Evolutionary conservation across 2,888 invertebrate species (phyloP).

Genomic region (Eupsilia transversa): DNA sequence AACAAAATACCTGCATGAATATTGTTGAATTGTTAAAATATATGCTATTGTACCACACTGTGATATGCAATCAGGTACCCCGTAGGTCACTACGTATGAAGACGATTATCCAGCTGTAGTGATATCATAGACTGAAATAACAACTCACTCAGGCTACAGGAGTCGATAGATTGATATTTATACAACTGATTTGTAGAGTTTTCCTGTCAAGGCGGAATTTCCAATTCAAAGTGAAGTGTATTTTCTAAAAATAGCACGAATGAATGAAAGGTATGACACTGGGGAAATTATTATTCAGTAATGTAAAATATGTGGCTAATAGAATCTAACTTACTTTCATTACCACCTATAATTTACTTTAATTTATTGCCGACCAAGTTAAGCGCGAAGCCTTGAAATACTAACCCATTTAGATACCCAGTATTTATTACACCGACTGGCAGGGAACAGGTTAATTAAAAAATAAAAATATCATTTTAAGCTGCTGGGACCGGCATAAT

Average conservation of each 20-base stretch:
- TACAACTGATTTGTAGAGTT: conserved; percentile 2
- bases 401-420: conserved; percentile 48
- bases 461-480: conserved; percentile 41
- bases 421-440: conserved; percentile 47
- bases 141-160: neutral
- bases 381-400: conserved; percentile 61
- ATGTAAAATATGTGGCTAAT: conserved; percentile 37
- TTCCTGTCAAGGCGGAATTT: neutral
- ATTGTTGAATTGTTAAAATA: neutral
- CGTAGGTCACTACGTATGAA: neutral
- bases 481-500: conserved; percentile 22
- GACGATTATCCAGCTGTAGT: conserved; percentile 1
- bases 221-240: neutral
- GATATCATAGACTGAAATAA: neutral
- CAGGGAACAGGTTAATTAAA: conserved; percentile 56
- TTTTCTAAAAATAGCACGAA: conserved; percentile 6
- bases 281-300: conserved; percentile 18
- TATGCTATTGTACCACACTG: neutral
- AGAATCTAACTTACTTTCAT: conserved; percentile 51
- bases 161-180: neutral
- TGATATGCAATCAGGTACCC: neutral
- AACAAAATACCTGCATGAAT: neutral
- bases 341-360: conserved; percentile 54
- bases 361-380: conserved; percentile 53
- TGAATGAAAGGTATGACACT: conserved; percentile 12